These are phyloP conservation scores for Scaptomyza graminum DNA, from an alignment of 1,140 invertebrate species.

Conservation along the genomic window DNA sequence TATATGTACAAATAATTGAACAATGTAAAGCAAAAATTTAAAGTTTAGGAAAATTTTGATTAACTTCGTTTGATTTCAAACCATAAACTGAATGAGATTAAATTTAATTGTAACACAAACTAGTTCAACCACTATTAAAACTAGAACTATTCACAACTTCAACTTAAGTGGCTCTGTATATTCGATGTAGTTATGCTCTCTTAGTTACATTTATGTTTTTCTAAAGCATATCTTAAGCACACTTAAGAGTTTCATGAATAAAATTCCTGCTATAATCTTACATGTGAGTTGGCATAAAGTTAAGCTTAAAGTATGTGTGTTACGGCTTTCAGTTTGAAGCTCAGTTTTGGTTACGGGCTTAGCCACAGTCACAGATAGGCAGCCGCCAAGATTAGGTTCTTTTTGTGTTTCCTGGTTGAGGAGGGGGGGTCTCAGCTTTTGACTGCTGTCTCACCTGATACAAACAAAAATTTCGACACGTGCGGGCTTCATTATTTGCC, in stretches of 20 bases:
- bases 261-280: neutral
- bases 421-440: constrained; percentile 21
- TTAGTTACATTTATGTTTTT: constrained; percentile 3
- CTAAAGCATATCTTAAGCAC: neutral
- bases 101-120: too few relatives aligned
- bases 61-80: too few relatives aligned
- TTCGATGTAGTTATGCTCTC: neutral
- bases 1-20: too few relatives aligned
- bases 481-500: constrained; percentile 74
- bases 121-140: neutral
- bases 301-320: constrained; percentile 15
- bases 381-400: constrained; percentile 16
- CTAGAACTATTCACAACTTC: neutral
- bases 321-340: constrained; percentile 9
- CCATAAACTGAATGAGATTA: too few relatives aligned
- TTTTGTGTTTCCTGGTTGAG: neutral
- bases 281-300: constrained; percentile 8
- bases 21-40: too few relatives aligned
- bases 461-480: constrained; percentile 70
- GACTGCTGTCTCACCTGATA: constrained; percentile 34
- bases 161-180: neutral
- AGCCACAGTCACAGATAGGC: neutral
- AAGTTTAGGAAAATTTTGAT: too few relatives aligned
- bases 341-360: neutral
- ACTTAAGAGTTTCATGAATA: constrained; percentile 5